Evolutionary conservation across 2,113 vertebrate genomes (phyloP).

Genomic region (Ranitomeya imitator): DNA sequence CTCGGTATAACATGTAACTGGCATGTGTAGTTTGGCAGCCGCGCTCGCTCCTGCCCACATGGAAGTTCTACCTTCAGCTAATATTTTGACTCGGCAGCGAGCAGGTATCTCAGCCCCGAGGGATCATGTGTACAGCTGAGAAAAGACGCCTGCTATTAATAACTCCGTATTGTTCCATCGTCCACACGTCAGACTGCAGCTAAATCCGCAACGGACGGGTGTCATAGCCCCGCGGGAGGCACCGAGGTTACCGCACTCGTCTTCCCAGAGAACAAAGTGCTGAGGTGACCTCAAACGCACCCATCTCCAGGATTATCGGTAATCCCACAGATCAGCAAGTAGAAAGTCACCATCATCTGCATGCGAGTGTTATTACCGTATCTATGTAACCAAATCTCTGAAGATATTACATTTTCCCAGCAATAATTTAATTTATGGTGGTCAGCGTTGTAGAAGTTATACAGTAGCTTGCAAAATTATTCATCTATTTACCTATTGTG

Average conservation of each 20-base stretch:
- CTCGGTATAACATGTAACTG: background rate
- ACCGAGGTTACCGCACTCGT: background rate
- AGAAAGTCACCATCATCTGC: background rate
- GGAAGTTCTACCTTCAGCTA: background rate
- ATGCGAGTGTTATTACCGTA: background rate
- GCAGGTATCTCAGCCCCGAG: background rate
- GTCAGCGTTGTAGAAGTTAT: background rate
- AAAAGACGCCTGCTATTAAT: slow-evolving; percentile 34
- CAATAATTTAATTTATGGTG: too few relatives aligned
- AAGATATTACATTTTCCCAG: background rate
- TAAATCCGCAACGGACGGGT: background rate
- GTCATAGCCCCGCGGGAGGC: background rate
- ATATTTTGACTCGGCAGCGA: background rate
- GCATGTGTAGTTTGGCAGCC: slow-evolving; percentile 1
- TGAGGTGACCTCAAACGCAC: slow-evolving; percentile 29
- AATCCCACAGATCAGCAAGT: background rate
- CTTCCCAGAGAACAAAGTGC: background rate
- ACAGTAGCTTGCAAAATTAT: background rate
- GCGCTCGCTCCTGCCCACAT: background rate
- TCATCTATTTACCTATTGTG: too few relatives aligned
- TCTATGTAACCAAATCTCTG: background rate
- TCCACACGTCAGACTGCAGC: slow-evolving; percentile 4
- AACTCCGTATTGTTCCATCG: slow-evolving; percentile 11
- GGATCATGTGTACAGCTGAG: background rate
- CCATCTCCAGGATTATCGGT: background rate